Conservation (phyloP, 2,113 vertebrate species). For the Bungarus multicinctus region DNA sequence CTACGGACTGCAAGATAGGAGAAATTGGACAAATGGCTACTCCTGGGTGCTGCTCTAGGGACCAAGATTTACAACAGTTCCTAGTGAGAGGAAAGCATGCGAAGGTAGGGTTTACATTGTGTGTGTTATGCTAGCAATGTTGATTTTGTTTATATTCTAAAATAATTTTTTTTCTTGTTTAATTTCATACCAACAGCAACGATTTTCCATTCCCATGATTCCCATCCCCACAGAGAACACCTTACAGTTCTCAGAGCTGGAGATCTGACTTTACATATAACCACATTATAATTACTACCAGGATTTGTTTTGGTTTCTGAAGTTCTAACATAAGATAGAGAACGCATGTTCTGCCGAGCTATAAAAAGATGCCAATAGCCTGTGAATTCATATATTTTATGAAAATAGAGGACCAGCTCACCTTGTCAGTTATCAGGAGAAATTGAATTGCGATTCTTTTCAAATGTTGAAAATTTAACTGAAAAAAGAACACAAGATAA, state of each 20-base stretch:
- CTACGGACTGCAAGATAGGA: not conserved
- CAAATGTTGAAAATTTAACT: not conserved
- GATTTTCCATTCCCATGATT: not conserved
- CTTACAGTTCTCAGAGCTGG: not conserved
- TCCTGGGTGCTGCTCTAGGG: not conserved
- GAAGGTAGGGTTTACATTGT: not conserved
- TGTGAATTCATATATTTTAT: not conserved
- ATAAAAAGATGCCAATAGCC: not conserved
- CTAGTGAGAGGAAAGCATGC: not conserved
- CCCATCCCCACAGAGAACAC: not conserved
- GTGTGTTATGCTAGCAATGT: not conserved
- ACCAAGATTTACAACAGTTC: not conserved
- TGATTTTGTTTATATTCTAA: not conserved
- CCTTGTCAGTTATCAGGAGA: not conserved
- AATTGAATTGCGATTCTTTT: not conserved
- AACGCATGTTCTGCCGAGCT: not conserved
- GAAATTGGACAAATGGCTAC: not conserved
- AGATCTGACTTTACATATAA: not conserved
- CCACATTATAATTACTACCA: not conserved
- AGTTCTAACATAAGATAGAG: not conserved
- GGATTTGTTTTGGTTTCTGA: not conserved
- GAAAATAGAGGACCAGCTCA: not conserved
- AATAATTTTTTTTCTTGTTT: not conserved
- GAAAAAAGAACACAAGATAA: not conserved
- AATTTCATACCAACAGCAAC: not conserved